Conservation (phyloP, 1,140 invertebrate genomes). For the Plutomurus gul region DNA sequence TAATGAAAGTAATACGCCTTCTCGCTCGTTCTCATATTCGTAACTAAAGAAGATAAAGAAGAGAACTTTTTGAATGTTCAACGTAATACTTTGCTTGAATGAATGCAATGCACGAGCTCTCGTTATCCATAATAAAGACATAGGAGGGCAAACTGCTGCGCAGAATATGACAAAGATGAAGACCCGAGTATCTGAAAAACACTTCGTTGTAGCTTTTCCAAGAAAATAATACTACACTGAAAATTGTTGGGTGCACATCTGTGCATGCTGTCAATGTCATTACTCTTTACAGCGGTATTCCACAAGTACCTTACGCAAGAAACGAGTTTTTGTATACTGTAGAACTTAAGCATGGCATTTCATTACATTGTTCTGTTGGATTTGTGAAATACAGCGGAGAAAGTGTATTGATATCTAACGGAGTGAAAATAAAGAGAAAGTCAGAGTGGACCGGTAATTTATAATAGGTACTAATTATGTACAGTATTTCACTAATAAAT, state of each 20-base stretch:
- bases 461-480: no score
- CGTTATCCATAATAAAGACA: constrained; percentile 14
- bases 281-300: no score
- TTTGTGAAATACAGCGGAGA: no score
- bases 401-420: no score
- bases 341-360: no score
- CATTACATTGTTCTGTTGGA: no score
- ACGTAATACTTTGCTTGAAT: not conserved
- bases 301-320: no score
- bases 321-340: no score
- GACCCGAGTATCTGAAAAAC: not conserved
- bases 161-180: constrained; percentile 16
- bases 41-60: not conserved
- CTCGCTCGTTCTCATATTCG: not conserved
- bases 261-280: no score
- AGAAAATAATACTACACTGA: not conserved
- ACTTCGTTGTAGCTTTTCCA: not conserved
- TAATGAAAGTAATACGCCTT: not conserved
- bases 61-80: not conserved
- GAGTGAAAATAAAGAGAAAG: no score
- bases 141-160: not conserved
- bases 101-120: not conserved
- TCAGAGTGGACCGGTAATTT: no score
- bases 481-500: no score
- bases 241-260: not conserved